These are phyloP conservation scores for Speoplatyrhinus poulsoni DNA, from an alignment of 2,113 vertebrate species.

Conservation along the genomic window DNA sequence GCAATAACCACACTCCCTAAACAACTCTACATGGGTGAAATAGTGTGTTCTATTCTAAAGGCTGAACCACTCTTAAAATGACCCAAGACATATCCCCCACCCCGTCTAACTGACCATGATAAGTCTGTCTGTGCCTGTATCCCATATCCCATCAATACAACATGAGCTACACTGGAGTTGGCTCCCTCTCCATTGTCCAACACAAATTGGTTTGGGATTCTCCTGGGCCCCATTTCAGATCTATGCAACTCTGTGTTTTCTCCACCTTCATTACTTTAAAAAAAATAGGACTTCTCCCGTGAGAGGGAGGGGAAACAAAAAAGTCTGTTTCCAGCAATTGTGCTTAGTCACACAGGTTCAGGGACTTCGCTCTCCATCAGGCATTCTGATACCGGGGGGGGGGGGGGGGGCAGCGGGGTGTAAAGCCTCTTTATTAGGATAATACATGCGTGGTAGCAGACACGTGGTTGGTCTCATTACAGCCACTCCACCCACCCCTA, in stretches of 20 bases:
- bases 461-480: slow-evolving; percentile 28
- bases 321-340: slow-evolving; percentile 58
- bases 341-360: slow-evolving; percentile 57
- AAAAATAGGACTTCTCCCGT: slow-evolving; percentile 58
- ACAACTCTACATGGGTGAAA: too few species aligned
- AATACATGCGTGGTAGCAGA: slow-evolving; percentile 19
- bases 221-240: slow-evolving; percentile 68
- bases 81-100: slow-evolving; percentile 34
- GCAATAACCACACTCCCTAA: too few species aligned
- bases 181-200: slow-evolving; percentile 60
- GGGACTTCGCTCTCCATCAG: slow-evolving; percentile 50
- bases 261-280: slow-evolving; percentile 70
- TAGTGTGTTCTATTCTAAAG: too few species aligned
- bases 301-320: background rate
- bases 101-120: slow-evolving; percentile 46
- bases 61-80: too few species aligned
- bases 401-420: slow-evolving; percentile 18
- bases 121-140: slow-evolving; percentile 44
- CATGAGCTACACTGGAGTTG: slow-evolving; percentile 44
- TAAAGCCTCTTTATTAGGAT: slow-evolving; percentile 42
- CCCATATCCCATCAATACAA: slow-evolving; percentile 54
- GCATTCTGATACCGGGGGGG: slow-evolving; percentile 39
- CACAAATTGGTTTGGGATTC: slow-evolving; percentile 65
- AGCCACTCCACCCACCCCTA: slow-evolving; percentile 23
- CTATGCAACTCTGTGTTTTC: slow-evolving; percentile 51